A percentile compares a stretch with the other conserved stretches of the same genome.
Evolutionary conservation across 1,140 invertebrate genomes (phyloP).

Genomic region (Bradynema listronoti): DNA sequence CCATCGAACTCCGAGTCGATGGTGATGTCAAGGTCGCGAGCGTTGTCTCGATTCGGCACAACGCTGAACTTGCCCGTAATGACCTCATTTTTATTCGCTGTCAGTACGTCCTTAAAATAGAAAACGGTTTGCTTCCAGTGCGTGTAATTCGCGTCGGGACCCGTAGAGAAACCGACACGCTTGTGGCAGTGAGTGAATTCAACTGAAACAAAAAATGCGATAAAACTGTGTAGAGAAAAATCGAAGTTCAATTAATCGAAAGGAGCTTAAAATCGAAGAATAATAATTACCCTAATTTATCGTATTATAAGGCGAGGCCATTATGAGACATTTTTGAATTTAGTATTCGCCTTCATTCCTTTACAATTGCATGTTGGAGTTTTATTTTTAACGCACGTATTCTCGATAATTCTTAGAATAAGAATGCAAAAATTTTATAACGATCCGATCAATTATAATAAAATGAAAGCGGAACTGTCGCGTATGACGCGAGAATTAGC

Average conservation of each 20-base stretch:
- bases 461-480: too few species aligned
- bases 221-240: conserved; percentile 57
- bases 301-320: too few species aligned
- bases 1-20: conserved; percentile 89
- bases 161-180: conserved; percentile 91
- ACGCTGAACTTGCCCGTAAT: conserved; percentile 78
- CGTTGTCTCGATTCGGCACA: conserved; percentile 85
- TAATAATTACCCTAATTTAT: too few species aligned
- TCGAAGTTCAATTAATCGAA: conserved; percentile 10
- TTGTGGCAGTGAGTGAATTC: conserved; percentile 99
- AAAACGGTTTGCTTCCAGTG: conserved; percentile 78
- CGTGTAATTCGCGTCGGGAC: conserved; percentile 88
- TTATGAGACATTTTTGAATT: too few species aligned
- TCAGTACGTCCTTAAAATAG: conserved; percentile 84
- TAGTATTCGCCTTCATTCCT: too few species aligned
- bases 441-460: too few species aligned
- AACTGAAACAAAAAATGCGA: conserved; percentile 96
- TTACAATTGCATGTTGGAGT: too few species aligned
- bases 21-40: conserved; percentile 87
- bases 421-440: too few species aligned
- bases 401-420: too few species aligned
- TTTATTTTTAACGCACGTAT: too few species aligned
- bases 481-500: too few species aligned
- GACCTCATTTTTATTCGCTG: conserved; percentile 68
- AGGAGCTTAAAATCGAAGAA: too few species aligned